Conservation (phyloP, 2,113 vertebrate species). For the Odontophorus gujanensis region DNA sequence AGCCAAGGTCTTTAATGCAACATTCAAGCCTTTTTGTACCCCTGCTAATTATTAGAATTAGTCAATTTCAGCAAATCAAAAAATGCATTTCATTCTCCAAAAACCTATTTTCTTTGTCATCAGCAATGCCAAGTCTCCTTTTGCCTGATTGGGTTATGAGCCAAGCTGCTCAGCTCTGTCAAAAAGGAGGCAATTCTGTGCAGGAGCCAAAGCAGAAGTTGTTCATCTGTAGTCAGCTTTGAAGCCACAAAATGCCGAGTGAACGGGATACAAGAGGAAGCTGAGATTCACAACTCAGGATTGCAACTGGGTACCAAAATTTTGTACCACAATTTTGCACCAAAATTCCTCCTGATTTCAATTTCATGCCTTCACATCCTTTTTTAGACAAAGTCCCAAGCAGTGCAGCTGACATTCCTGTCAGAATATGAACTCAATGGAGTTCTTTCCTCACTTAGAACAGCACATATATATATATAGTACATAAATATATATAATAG, state of each 20-base stretch:
- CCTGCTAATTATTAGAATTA: slow-evolving; percentile 11
- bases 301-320: neutral
- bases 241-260: slow-evolving; percentile 56
- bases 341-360: slow-evolving; percentile 51
- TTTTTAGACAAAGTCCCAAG: slow-evolving; percentile 48
- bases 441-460: slow-evolving; percentile 42
- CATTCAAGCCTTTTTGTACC: neutral
- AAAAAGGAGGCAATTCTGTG: slow-evolving; percentile 55
- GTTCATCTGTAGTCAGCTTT: slow-evolving; percentile 67
- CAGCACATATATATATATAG: neutral
- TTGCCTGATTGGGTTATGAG: slow-evolving; percentile 62
- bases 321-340: slow-evolving; percentile 37
- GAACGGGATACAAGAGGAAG: slow-evolving; percentile 63
- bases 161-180: slow-evolving; percentile 65
- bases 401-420: neutral
- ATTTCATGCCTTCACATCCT: slow-evolving; percentile 34
- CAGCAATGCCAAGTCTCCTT: slow-evolving; percentile 48
- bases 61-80: neutral
- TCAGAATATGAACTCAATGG: neutral
- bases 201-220: slow-evolving; percentile 61
- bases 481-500: neutral
- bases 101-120: slow-evolving; percentile 46
- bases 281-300: slow-evolving; percentile 66
- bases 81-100: neutral
- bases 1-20: neutral